These are phyloP conservation scores for Pyrocephalus nanus DNA, from an alignment of 2,797 vertebrate species.

Conservation along the genomic window DNA sequence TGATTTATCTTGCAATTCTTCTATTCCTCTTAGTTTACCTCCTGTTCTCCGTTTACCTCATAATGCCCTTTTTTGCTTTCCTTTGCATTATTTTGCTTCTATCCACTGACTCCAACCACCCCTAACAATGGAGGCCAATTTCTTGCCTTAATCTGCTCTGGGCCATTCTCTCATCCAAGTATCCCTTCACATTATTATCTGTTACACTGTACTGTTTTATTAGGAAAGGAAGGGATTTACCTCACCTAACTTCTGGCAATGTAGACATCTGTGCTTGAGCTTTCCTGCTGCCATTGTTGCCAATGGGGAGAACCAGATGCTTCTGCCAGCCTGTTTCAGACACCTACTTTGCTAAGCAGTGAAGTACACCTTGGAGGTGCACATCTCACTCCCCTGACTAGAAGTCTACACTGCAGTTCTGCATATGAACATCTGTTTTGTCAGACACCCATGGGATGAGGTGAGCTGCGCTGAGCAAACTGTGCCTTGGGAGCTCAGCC, in stretches of 20 bases:
- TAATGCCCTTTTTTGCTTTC: background rate
- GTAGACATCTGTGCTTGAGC: background rate
- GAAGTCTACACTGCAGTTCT: background rate
- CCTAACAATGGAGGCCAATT: background rate
- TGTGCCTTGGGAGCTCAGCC: background rate
- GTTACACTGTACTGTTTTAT: background rate
- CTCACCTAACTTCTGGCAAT: background rate
- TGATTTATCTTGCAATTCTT: conserved; percentile 13
- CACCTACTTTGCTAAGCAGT: background rate
- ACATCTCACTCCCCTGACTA: background rate
- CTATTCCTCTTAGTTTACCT: background rate
- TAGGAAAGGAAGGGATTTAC: background rate
- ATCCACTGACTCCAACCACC: background rate
- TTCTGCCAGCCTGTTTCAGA: background rate
- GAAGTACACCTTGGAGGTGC: background rate
- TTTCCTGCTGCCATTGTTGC: background rate
- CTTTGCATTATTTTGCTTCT: background rate
- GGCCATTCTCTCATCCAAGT: background rate
- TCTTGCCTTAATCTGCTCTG: background rate
- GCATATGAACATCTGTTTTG: background rate
- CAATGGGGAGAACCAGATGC: background rate
- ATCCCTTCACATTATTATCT: background rate
- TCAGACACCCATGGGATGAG: background rate
- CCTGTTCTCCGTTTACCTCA: background rate
- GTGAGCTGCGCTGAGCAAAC: background rate